Conservation (phyloP, 2,888 invertebrate genomes). For the Clanis bilineata region DNA sequence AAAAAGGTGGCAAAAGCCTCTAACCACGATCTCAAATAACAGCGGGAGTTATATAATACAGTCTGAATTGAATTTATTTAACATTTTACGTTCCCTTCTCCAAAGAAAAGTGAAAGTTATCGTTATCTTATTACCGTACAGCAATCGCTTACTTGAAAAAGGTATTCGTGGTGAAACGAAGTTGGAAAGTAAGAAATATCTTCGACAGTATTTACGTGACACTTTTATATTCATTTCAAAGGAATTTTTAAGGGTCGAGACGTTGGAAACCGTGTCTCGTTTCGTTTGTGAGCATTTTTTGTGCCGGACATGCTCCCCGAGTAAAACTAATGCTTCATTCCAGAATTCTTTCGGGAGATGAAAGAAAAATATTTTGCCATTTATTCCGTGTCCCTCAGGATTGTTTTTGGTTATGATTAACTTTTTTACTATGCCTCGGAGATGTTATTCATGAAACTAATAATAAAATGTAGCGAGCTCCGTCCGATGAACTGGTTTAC, state of each 20-base stretch:
- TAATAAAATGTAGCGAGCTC: not conserved
- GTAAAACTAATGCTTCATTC: conserved; percentile 49
- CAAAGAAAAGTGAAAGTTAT: not conserved
- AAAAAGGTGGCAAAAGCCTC: no score
- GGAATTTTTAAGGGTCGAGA: conserved; percentile 27
- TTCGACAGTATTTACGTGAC: conserved; percentile 32
- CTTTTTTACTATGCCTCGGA: not conserved
- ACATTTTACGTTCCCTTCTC: no score
- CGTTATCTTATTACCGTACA: not conserved
- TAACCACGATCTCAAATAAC: not conserved
- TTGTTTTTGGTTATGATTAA: conserved; percentile 23
- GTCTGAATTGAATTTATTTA: not conserved
- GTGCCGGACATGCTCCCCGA: conserved; percentile 38
- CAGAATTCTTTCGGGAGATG: conserved; percentile 33
- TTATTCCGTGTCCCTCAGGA: conserved; percentile 25
- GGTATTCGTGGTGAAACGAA: not conserved
- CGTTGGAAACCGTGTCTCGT: conserved; percentile 27
- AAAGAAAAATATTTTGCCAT: conserved; percentile 34
- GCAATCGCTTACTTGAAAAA: not conserved
- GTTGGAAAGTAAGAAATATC: conserved; percentile 23
- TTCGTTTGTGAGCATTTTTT: conserved; percentile 33
- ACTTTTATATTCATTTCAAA: conserved; percentile 25
- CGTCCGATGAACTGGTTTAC: not conserved
- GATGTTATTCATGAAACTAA: conserved; percentile 1
- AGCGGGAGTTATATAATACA: not conserved